Conservation (phyloP, 2,888 invertebrate species). For the Xestia c-nigrum region DNA sequence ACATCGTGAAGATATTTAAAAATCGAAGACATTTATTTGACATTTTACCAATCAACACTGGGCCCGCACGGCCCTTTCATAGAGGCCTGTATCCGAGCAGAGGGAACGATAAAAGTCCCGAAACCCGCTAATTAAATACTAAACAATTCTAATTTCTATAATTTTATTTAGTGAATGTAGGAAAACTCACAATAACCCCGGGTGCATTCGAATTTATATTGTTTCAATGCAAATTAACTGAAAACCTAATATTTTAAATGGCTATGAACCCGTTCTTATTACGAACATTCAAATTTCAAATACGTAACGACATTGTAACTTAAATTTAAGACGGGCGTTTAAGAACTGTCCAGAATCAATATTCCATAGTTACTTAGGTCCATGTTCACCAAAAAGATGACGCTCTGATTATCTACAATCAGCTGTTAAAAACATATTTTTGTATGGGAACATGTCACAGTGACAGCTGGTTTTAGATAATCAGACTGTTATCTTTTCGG, state of each 20-base stretch:
- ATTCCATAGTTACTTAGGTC: no score
- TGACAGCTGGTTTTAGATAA: no score
- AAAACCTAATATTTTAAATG: conserved; percentile 11
- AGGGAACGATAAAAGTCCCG: background rate
- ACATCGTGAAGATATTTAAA: background rate
- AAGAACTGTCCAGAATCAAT: background rate
- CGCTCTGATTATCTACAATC: no score
- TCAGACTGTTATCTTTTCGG: no score
- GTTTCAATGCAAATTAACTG: conserved; percentile 37
- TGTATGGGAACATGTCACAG: no score
- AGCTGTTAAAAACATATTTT: no score
- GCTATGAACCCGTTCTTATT: conserved; percentile 14
- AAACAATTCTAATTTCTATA: conserved; percentile 26
- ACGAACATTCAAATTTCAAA: background rate
- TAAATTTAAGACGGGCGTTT: background rate
- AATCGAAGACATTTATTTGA: background rate
- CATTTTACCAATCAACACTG: background rate
- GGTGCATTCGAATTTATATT: conserved; percentile 27
- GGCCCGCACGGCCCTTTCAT: background rate
- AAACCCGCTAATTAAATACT: background rate
- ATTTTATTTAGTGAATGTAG: conserved; percentile 21
- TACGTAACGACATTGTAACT: conserved; percentile 3
- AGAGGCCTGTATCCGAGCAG: background rate
- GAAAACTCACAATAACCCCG: conserved; percentile 17
- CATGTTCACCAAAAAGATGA: no score